Base-by-base conservation (phyloP, 2,797 vertebrate species). In the Scolopax rusticola region DNA sequence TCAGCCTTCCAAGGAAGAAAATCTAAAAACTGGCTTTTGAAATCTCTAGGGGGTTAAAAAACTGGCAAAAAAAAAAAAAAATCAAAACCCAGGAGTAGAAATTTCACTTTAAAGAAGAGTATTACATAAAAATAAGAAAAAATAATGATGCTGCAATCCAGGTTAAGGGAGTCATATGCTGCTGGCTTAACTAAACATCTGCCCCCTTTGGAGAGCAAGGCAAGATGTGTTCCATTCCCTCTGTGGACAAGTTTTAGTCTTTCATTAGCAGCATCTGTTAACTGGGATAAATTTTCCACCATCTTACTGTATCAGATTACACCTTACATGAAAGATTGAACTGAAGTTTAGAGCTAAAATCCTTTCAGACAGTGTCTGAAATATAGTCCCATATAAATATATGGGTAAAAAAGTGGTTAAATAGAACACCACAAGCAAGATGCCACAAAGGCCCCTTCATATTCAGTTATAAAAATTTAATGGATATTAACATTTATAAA, bases 401-500 rank as follows among this genome's bases (percentile, higher is more conserved):
- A 2, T 2, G 6, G 30, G 14, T n/a, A 0, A 1, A 38, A 69
- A 76, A 64, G 12, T 1, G 12, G 38, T 41, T 70, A 68, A 87
- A 89, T 47, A 53, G 87, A 74, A 47, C 50, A 79, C 28, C 40
- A 60, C 30, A 75, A 92, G 77, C 80, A 87, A 95, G 75, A 93
- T 75, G n/a, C 40, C 63, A 91, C 60, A 77, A 82, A 94, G 21
- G 53, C 41, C 10, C 16, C 2, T 7, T 54, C 25, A 60, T 36
- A 82, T 11, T 50, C 43, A 41, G 30, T 60, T 68, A 64, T 33
- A 79, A 86, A 91, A 87, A 48, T 0, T 30, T 82, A 89, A 75
- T 24, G 21, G 76, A 68, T 78, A 88, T 56, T 93, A 94, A 75
- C 19, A 33, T 64, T 65, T 32, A 9, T 12, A 15, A 15, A 74